Conservation (phyloP, 2,797 vertebrate species). For the Xiphorhynchus erythropygius region DNA sequence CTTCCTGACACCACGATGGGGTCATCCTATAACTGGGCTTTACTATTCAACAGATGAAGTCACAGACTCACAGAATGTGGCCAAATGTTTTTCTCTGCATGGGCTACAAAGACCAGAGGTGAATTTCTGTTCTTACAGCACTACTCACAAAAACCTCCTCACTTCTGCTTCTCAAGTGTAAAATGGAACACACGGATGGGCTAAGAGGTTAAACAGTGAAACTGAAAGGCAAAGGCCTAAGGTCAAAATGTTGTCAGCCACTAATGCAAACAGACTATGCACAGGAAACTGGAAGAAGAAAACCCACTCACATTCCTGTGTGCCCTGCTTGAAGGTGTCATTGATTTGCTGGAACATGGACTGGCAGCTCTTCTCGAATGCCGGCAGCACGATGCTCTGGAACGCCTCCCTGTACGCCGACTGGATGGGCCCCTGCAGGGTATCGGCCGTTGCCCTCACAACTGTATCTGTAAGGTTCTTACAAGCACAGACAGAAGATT, state of each 20-base stretch:
- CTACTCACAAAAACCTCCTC: not conserved
- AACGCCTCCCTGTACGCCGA: conserved; percentile 93
- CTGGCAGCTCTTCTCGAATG: conserved; percentile 96
- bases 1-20: not conserved
- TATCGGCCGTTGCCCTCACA: conserved; percentile 90
- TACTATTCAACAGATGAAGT: not conserved
- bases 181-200: not conserved
- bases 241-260: not conserved
- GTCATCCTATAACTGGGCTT: not conserved
- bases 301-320: conserved; percentile 90
- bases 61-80: not conserved
- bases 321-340: conserved; percentile 98
- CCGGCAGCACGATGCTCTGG: conserved; percentile 90
- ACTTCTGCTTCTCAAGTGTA: not conserved
- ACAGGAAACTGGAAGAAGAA: not conserved
- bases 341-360: conserved; percentile 99
- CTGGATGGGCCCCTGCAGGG: conserved; percentile 93
- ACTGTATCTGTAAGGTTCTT: conserved; percentile 93
- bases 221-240: not conserved
- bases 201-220: not conserved
- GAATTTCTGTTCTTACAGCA: not conserved
- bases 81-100: not conserved
- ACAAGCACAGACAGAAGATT: not conserved
- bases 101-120: not conserved
- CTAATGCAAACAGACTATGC: not conserved